A percentile compares a stretch with the other conserved stretches of the same genome.
Evolutionary conservation across 2,888 invertebrate species (phyloP).

Genomic region (Amphipoea oculea): DNA sequence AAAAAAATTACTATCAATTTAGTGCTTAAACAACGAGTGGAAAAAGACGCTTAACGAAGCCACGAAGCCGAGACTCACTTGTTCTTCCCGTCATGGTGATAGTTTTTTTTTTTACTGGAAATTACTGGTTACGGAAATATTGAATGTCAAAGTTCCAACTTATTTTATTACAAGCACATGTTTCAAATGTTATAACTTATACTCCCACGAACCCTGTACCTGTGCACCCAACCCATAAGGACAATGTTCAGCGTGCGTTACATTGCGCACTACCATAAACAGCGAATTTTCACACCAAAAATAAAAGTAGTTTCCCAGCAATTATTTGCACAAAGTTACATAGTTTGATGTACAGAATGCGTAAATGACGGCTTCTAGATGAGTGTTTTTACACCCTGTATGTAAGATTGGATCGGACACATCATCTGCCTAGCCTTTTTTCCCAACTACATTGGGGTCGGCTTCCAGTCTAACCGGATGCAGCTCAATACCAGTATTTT

Average conservation of each 20-base stretch:
- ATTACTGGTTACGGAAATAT: not conserved
- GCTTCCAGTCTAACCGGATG: too few species aligned
- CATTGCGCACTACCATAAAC: not conserved
- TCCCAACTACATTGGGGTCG: too few species aligned
- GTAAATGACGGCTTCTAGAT: not conserved
- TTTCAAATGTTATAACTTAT: not conserved
- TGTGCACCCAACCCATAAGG: not conserved
- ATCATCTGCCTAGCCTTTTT: too few species aligned
- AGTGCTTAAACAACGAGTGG: not conserved
- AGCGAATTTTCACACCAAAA: not conserved
- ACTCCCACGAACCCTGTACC: not conserved
- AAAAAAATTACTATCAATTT: not conserved
- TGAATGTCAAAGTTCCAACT: not conserved
- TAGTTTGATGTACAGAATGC: not conserved
- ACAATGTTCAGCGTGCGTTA: not conserved
- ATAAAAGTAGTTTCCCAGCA: not conserved
- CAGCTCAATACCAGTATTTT: too few species aligned
- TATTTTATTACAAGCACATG: not conserved
- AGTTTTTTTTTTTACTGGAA: not conserved
- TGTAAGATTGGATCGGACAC: too few species aligned
- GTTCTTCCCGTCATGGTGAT: not conserved
- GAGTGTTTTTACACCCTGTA: not conserved
- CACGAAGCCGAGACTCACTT: not conserved
- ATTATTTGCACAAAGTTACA: not conserved
- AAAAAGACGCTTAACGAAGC: not conserved